Evolutionary conservation across 2,888 invertebrate genomes (phyloP).

Genomic region (Zeuzera pyrina): DNA sequence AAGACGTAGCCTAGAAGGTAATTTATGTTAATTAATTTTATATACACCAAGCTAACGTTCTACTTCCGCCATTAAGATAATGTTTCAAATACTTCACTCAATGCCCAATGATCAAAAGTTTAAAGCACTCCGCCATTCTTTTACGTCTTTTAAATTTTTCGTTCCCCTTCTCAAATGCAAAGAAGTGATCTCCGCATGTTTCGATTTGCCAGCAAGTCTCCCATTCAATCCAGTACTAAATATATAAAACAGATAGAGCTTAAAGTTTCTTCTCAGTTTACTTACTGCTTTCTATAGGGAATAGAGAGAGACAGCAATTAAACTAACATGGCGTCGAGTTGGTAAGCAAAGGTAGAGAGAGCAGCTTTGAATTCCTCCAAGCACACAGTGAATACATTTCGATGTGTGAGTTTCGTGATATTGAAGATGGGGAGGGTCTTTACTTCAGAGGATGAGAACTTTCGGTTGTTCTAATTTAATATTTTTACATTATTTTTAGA

Average conservation of each 20-base stretch:
- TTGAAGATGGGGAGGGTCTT: conserved; percentile 37
- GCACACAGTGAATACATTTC: conserved; percentile 38
- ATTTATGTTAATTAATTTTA: conserved; percentile 13
- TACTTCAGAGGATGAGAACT: conserved; percentile 33
- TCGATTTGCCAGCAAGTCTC: conserved; percentile 41
- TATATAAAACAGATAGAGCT: conserved; percentile 34
- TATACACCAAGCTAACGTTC: conserved; percentile 4
- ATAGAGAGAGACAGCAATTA: conserved; percentile 37
- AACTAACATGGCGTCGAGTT: conserved; percentile 62
- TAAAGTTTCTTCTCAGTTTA: conserved; percentile 26
- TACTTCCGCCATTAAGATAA: conserved; percentile 28
- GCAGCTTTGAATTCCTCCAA: conserved; percentile 39
- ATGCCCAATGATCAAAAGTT: too few species aligned
- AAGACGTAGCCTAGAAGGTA: conserved; percentile 52
- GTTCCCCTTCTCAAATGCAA: conserved; percentile 59
- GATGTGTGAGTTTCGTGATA: conserved; percentile 35
- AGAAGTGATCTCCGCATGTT: conserved; percentile 23
- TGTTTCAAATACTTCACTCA: conserved; percentile 16
- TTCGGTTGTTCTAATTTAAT: conserved; percentile 13
- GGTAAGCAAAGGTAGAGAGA: conserved; percentile 37
- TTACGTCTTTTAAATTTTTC: conserved; percentile 50
- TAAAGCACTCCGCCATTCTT: conserved; percentile 35
- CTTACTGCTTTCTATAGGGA: conserved; percentile 9
- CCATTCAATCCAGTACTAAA: conserved; percentile 16
- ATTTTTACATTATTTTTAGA: too few species aligned